Evolutionary conservation across 2,888 invertebrate species (phyloP), one percentile per base, ranked within the genome.

Genomic region (Gibbula magus): DNA sequence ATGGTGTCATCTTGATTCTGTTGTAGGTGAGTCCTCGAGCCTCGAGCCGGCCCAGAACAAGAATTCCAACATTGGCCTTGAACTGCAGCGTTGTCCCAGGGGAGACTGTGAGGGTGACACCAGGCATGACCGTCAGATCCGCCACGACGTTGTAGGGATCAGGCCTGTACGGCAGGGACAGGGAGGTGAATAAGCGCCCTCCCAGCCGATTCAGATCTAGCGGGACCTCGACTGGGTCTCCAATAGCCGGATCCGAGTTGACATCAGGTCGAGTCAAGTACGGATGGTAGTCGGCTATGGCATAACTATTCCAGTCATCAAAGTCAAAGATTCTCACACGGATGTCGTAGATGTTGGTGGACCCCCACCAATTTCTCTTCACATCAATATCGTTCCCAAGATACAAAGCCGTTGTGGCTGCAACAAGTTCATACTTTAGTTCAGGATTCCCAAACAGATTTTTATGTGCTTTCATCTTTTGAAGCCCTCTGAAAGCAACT

Each of bases 251-350:
- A 20, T 83, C 80, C n/a, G 91, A 86, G 20, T 86, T 83, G 45
- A 88, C 85, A 66, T 86, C 81, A 32, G 85, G 84, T 13, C 96
- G 96, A 0, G 96, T 94, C 80, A 98, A 94, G 92, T 95, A 99
- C 0, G 99, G 99, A 78, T 96, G 95, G 92, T 96, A 99, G 18
- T 96, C 95, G 0, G 98, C 99, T 77, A 98, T 95, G 0, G 98
- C 98, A 92, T 97, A 98, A 93, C 98, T 97, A 92, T 99, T 99
- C 99, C 99, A 99, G 92, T 99, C 99, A 92, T 99, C 98, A 93
- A 99, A 99, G 93, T 99, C 99, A 91, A 99, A 99, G 89, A 99
- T 98, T 90, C 95, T 95, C 76, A 95, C 94, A 80, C 95, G 95
- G 78, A 99, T 99, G 79, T 94, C 94, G 5, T 93, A 94, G 77